Conservation (phyloP, 2,113 vertebrate species). For the Paradoxurus hermaphroditus region DNA sequence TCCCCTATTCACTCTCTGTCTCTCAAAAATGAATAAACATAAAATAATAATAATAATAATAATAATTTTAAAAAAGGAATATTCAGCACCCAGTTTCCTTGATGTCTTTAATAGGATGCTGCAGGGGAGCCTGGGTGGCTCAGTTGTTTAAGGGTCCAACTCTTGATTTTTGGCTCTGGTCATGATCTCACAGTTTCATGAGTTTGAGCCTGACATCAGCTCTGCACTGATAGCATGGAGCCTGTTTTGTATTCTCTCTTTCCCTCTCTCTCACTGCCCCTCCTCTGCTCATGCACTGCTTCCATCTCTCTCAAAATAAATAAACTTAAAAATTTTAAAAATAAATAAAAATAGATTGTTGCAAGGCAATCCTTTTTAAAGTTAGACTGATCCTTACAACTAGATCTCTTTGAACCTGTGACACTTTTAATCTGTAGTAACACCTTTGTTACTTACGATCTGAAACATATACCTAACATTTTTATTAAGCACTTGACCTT, state of each 20-base stretch:
- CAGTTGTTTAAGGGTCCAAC: neutral
- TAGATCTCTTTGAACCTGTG: neutral
- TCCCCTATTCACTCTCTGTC: no score
- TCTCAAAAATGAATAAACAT: no score
- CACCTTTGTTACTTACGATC: neutral
- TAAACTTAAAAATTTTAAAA: neutral
- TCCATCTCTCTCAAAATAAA: neutral
- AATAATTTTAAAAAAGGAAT: no score
- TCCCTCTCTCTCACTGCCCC: neutral
- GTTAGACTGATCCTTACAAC: neutral
- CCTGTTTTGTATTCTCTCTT: neutral
- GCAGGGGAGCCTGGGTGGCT: neutral
- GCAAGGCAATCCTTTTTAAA: neutral
- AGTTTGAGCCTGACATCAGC: neutral
- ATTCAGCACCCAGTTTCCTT: constrained; percentile 9
- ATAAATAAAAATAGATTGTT: neutral
- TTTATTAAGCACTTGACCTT: neutral
- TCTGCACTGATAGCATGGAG: neutral
- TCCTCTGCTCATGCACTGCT: neutral
- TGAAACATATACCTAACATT: neutral
- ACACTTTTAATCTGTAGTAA: no score
- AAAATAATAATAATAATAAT: no score
- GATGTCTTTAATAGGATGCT: neutral
- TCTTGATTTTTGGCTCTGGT: neutral
- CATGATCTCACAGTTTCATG: neutral